These are phyloP conservation scores for Halcyon badia DNA, from an alignment of 2,797 vertebrate genomes.

Conservation along the genomic window DNA sequence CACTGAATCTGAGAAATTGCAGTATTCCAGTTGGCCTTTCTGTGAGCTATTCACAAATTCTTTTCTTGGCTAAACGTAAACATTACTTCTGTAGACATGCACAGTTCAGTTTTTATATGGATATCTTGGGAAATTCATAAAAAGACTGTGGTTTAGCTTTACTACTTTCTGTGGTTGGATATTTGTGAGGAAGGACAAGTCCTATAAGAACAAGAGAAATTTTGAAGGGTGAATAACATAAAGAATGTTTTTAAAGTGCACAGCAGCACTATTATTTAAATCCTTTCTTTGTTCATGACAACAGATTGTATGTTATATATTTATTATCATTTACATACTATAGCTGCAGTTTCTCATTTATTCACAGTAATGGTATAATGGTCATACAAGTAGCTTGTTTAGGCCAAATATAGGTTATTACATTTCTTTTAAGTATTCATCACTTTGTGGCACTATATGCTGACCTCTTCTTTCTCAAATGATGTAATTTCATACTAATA, in stretches of 20 bases:
- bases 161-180: background rate
- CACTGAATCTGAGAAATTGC: background rate
- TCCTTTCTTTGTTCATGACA: background rate
- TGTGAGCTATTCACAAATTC: background rate
- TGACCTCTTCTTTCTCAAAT: background rate
- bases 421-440: background rate
- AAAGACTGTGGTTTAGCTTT: background rate
- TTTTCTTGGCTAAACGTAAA: background rate
- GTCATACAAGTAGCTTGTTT: constrained; percentile 4
- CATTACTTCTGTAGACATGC: background rate
- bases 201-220: background rate
- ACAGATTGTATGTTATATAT: background rate
- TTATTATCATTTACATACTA: background rate
- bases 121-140: too few relatives aligned
- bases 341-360: background rate
- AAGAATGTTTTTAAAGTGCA: background rate
- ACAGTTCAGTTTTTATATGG: background rate
- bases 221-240: background rate
- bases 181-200: background rate
- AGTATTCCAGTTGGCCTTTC: background rate
- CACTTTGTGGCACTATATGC: background rate
- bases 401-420: constrained; percentile 21
- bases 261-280: background rate
- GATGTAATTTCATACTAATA: background rate
- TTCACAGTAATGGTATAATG: background rate